Evolutionary conservation across 2,888 invertebrate genomes (phyloP).

Genomic region (Macrosoma leucophasiata): DNA sequence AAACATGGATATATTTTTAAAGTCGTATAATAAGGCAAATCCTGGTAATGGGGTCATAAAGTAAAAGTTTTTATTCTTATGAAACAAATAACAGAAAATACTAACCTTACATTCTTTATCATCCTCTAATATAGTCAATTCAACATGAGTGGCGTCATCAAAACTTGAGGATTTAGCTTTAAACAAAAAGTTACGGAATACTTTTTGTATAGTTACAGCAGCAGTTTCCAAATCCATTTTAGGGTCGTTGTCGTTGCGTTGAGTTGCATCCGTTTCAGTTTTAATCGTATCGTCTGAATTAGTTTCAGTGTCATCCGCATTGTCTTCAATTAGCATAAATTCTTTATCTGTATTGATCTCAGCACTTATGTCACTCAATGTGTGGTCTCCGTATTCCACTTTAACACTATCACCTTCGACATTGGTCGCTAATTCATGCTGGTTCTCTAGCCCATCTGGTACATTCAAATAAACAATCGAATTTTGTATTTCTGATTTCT

Average conservation of each 20-base stretch:
- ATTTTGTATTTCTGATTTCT: too few species aligned
- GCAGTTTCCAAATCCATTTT: slow-evolving; percentile 69
- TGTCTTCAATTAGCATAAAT: too few species aligned
- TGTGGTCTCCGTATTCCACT: too few species aligned
- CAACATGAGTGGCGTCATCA: slow-evolving; percentile 51
- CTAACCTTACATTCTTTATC: slow-evolving; percentile 27
- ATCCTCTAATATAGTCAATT: slow-evolving; percentile 28
- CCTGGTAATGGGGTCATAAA: too few species aligned
- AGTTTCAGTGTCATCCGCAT: slow-evolving; percentile 9
- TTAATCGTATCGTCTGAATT: slow-evolving; percentile 7
- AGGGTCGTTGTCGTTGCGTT: slow-evolving; percentile 21
- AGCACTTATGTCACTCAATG: too few species aligned
- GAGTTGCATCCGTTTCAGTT: slow-evolving; percentile 10
- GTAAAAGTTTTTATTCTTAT: slow-evolving; percentile 12
- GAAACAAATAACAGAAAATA: not conserved
- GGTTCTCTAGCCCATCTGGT: too few species aligned
- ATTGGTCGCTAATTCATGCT: too few species aligned
- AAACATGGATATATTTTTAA: too few species aligned
- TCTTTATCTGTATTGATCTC: too few species aligned
- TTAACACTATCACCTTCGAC: too few species aligned
- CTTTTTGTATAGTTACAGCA: slow-evolving; percentile 75
- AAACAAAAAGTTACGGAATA: slow-evolving; percentile 67
- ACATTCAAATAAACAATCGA: too few species aligned
- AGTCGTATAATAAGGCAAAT: too few species aligned
- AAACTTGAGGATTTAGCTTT: slow-evolving; percentile 61